These are phyloP conservation scores for Schizotus pectinicornis DNA, from an alignment of 2,888 invertebrate species.

Conservation along the genomic window DNA sequence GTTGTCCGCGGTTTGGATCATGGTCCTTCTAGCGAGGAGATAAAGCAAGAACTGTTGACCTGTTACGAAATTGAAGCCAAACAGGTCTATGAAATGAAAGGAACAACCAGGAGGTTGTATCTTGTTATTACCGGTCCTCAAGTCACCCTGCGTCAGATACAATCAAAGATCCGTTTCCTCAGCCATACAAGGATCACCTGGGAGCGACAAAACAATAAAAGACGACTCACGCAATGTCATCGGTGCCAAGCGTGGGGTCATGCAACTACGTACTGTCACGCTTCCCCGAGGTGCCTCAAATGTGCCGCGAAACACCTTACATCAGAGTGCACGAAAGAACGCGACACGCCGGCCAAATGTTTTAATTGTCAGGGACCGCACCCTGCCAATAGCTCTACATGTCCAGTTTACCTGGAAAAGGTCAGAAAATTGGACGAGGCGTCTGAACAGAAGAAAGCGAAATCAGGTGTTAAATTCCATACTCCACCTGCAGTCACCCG, in stretches of 20 bases:
- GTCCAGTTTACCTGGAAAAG: constrained; percentile 30
- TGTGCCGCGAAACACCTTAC: constrained; percentile 41
- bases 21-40: background rate
- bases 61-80: background rate
- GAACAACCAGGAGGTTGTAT: background rate
- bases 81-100: background rate
- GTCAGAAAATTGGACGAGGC: constrained; percentile 24
- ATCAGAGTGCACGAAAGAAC: constrained; percentile 37
- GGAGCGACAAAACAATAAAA: constrained; percentile 36
- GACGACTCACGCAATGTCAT: constrained; percentile 40
- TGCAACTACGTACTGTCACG: constrained; percentile 39
- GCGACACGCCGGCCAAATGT: constrained; percentile 38
- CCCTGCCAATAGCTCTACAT: constrained; percentile 39
- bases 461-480: background rate
- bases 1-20: constrained; percentile 6
- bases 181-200: constrained; percentile 24
- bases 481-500: background rate
- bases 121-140: background rate
- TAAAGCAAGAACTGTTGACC: background rate
- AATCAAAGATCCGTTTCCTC: constrained; percentile 4
- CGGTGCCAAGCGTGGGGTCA: constrained; percentile 46
- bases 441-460: background rate
- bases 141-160: background rate
- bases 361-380: constrained; percentile 41
- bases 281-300: constrained; percentile 38